phyloP scores from a whole-genome alignment of 37 sponge, comb jelly and placozoan species.

The Eunapius fragilis region DNA sequence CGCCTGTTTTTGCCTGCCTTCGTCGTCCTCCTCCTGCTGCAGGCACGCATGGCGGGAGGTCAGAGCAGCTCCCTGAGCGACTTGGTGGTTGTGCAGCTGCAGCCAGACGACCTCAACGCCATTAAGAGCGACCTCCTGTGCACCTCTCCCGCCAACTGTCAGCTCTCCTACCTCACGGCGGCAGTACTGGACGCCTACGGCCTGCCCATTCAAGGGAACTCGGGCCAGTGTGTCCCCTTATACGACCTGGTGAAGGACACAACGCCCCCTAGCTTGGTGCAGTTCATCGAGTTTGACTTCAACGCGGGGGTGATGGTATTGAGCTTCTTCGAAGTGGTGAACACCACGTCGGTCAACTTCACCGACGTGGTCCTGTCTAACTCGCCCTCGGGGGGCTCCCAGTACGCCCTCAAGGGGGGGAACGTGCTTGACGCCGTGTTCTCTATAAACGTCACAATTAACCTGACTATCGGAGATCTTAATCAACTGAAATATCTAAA shows the following conservation, averaged over 20 bases:
- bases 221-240: slow-evolving; percentile 33
- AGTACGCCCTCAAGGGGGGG: slow-evolving; percentile 6
- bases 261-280: slow-evolving; percentile 52
- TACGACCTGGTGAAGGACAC: slow-evolving; percentile 40
- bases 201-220: slow-evolving; percentile 33
- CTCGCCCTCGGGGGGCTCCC: neutral
- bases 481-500: slow-evolving; percentile 58
- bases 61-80: slow-evolving; percentile 27
- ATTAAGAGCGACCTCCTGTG: slow-evolving; percentile 76
- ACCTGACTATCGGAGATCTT: slow-evolving; percentile 50
- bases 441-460: slow-evolving; percentile 50
- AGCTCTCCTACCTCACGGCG: slow-evolving; percentile 35
- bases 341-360: slow-evolving; percentile 53
- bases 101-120: slow-evolving; percentile 60
- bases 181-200: slow-evolving; percentile 68
- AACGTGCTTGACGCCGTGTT: slow-evolving; percentile 12
- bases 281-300: slow-evolving; percentile 64
- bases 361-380: slow-evolving; percentile 46
- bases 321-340: slow-evolving; percentile 73
- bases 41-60: neutral
- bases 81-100: slow-evolving; percentile 58
- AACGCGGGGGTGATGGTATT: slow-evolving; percentile 63
- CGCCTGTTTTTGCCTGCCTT: neutral
- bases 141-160: slow-evolving; percentile 59
- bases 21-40: slow-evolving; percentile 3